Evolutionary conservation across 2,113 vertebrate species (phyloP).

Genomic region (Rhombomys opimus): DNA sequence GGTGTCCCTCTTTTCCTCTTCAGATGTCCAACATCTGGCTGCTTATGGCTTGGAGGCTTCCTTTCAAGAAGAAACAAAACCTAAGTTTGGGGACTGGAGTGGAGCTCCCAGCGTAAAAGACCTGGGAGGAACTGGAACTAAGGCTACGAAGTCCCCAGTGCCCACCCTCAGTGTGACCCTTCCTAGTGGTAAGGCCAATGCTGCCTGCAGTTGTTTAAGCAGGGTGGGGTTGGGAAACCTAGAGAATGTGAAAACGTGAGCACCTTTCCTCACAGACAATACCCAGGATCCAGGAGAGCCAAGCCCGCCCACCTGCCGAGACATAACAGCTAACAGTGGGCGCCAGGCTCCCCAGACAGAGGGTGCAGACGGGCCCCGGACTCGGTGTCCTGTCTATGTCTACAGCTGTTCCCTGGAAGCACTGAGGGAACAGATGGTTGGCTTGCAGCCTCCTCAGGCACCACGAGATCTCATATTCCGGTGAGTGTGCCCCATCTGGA

Average conservation of each 20-base stretch:
- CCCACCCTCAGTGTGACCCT: conserved; percentile 85
- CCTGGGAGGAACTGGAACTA: conserved; percentile 68
- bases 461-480: conserved; percentile 94
- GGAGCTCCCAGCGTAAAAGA: conserved; percentile 56
- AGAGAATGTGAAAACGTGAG: background rate
- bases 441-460: conserved; percentile 86
- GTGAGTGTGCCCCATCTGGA: conserved; percentile 81
- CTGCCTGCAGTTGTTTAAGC: background rate
- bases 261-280: conserved; percentile 76
- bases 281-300: conserved; percentile 86
- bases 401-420: conserved; percentile 96
- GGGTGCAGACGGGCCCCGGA: conserved; percentile 84
- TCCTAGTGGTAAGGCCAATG: conserved; percentile 76
- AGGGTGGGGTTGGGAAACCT: background rate
- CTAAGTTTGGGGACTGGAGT: conserved; percentile 72
- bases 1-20: conserved; percentile 50
- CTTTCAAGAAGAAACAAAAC: conserved; percentile 84
- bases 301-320: conserved; percentile 85
- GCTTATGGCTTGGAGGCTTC: conserved; percentile 86
- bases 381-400: conserved; percentile 94
- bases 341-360: conserved; percentile 90
- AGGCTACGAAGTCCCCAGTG: conserved; percentile 70
- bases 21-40: conserved; percentile 93
- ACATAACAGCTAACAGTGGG: conserved; percentile 88
- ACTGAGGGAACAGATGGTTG: conserved; percentile 94